Percentiles rank a stretch among this genome's conserved stretches.
Evolutionary conservation across 2,888 invertebrate genomes (phyloP).

Genomic region (Pollenia angustigena): DNA sequence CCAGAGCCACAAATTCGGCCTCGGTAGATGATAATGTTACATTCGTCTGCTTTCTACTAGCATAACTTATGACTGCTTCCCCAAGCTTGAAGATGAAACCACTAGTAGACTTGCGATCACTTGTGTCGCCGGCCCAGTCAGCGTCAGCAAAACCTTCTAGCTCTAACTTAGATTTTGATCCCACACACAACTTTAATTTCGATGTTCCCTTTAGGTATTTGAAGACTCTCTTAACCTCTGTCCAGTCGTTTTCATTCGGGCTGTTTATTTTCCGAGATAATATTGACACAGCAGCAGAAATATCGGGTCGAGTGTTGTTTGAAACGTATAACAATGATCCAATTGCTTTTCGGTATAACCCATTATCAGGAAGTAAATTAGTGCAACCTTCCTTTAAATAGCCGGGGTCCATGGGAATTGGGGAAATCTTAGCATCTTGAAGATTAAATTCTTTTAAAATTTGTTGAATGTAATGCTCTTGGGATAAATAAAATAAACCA

Average conservation of each 20-base stretch:
- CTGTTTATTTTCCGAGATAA: slow-evolving; percentile 30
- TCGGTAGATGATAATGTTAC: slow-evolving; percentile 39
- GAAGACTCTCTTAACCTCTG: slow-evolving; percentile 33
- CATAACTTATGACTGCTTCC: slow-evolving; percentile 52
- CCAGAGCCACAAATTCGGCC: slow-evolving; percentile 40
- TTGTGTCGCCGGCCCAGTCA: slow-evolving; percentile 41
- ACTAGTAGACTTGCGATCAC: slow-evolving; percentile 25
- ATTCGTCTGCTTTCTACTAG: slow-evolving; percentile 33
- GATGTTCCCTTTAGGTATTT: slow-evolving; percentile 35
- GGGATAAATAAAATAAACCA: too few relatives aligned
- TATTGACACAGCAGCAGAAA: slow-evolving; percentile 34
- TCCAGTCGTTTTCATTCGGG: slow-evolving; percentile 39
- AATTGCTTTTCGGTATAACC: too few relatives aligned
- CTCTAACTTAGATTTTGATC: background rate
- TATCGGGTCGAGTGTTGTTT: slow-evolving; percentile 1
- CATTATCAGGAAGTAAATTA: too few relatives aligned
- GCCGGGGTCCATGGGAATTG: too few relatives aligned
- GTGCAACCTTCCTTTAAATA: too few relatives aligned
- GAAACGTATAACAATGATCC: too few relatives aligned
- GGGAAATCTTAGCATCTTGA: too few relatives aligned
- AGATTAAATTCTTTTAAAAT: too few relatives aligned
- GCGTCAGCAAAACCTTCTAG: slow-evolving; percentile 37
- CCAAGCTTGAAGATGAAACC: slow-evolving; percentile 27
- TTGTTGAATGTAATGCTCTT: too few relatives aligned
- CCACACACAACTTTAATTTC: slow-evolving; percentile 41